phyloP scores from a whole-genome alignment of 2,113 vertebrate genomes.

The Microcebus jonahi region DNA sequence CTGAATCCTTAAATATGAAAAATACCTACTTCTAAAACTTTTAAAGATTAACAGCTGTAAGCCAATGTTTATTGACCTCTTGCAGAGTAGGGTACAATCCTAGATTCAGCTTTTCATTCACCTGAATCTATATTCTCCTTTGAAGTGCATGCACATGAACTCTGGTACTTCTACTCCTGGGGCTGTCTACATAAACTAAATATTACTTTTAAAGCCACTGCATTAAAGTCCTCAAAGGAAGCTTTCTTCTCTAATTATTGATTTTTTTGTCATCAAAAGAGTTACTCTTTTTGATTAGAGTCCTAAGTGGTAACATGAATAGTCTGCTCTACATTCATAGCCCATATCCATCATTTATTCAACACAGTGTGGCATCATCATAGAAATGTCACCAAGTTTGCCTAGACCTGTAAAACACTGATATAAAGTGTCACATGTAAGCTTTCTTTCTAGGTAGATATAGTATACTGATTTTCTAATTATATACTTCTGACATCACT shows the following conservation, averaged over 20 bases:
- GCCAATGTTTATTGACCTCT: neutral
- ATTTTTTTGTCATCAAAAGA: conserved; percentile 67
- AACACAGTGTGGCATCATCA: conserved; percentile 23
- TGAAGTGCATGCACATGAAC: conserved; percentile 19
- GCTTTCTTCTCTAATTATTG: conserved; percentile 61
- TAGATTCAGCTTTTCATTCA: conserved; percentile 11
- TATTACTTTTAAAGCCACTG: conserved; percentile 49
- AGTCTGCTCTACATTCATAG: neutral
- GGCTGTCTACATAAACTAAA: neutral
- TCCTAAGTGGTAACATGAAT: conserved; percentile 27
- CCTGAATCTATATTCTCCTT: neutral
- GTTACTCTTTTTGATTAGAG: conserved; percentile 56
- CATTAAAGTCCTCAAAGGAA: conserved; percentile 46
- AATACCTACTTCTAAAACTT: neutral
- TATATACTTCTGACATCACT: conserved; percentile 1
- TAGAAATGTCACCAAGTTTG: conserved; percentile 53
- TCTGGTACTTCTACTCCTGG: neutral
- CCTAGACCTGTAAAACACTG: neutral
- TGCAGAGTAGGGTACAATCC: neutral
- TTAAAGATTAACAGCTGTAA: conserved; percentile 42
- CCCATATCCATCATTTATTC: conserved; percentile 46
- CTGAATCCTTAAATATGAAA: neutral
- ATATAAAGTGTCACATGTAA: neutral
- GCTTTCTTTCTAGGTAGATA: neutral
- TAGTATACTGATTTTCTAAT: conserved; percentile 10